These are phyloP conservation scores for Aradophagus sp. DNA, from an alignment of 1,140 invertebrate genomes.

Conservation along the genomic window DNA sequence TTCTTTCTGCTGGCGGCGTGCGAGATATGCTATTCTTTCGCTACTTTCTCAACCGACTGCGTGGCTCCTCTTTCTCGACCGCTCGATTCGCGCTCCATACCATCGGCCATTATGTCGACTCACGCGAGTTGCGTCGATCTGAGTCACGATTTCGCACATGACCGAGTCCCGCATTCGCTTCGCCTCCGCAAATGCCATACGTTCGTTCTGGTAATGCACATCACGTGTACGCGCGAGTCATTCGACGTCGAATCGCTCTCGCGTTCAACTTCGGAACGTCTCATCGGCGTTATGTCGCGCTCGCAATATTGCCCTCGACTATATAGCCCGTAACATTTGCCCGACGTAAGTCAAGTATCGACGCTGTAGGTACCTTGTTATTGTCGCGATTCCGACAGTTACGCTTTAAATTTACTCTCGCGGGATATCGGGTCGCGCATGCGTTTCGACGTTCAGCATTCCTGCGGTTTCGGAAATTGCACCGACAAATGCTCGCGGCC, in stretches of 20 bases:
- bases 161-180: conserved; percentile 36
- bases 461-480: conserved; percentile 29
- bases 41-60: conserved; percentile 30
- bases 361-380: too few relatives aligned
- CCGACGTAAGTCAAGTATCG: too few relatives aligned
- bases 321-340: too few relatives aligned
- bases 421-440: conserved; percentile 7
- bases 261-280: not conserved
- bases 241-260: conserved; percentile 10
- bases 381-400: conserved; percentile 5
- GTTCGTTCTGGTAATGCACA: conserved; percentile 42
- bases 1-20: conserved; percentile 8
- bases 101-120: conserved; percentile 26
- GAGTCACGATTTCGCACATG: conserved; percentile 53
- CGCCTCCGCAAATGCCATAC: conserved; percentile 27
- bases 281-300: conserved; percentile 1
- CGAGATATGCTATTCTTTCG: conserved; percentile 32
- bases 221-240: conserved; percentile 40
- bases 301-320: conserved; percentile 21
- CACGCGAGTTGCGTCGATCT: conserved; percentile 45
- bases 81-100: conserved; percentile 5
- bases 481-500: not conserved
- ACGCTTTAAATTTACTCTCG: conserved; percentile 37
- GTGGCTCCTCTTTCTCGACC: conserved; percentile 18
- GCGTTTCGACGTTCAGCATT: conserved; percentile 9